Evolutionary conservation across 92 coral and sea anemone genomes (phyloP).

Genomic region (Meandrina meandrites): DNA sequence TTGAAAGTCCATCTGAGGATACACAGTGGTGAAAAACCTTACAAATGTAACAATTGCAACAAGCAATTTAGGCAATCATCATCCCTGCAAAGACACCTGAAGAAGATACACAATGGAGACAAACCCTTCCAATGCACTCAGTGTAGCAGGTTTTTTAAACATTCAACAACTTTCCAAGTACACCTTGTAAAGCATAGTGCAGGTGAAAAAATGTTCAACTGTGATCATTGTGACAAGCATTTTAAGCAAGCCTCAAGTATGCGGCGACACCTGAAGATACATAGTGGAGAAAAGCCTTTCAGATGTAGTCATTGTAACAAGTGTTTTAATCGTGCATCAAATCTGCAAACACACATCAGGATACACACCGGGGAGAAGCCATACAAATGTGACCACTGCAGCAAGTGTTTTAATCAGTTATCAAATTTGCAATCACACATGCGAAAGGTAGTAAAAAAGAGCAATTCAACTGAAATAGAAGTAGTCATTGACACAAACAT

Average conservation of each 20-base stretch:
- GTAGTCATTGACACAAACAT: neutral
- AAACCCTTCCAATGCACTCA: neutral
- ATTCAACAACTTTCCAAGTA: neutral
- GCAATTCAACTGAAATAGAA: neutral
- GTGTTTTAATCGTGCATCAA: slow-evolving; percentile 12
- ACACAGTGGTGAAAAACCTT: slow-evolving; percentile 1
- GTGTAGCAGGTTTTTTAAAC: neutral
- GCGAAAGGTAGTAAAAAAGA: neutral
- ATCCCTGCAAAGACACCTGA: neutral
- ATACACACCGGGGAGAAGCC: slow-evolving; percentile 2
- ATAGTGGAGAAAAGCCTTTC: slow-evolving; percentile 24
- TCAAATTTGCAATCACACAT: slow-evolving; percentile 1
- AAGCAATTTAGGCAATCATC: neutral
- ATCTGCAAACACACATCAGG: neutral
- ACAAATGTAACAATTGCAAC: neutral
- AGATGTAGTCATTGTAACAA: slow-evolving; percentile 8
- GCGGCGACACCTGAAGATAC: neutral
- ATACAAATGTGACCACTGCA: slow-evolving; percentile 4
- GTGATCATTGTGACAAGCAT: neutral
- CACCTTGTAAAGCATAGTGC: neutral
- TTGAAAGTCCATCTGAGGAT: neutral
- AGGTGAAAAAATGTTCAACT: neutral
- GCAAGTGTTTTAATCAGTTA: neutral
- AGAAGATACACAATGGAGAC: neutral
- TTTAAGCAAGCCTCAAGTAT: neutral